Conservation (phyloP, 2,888 invertebrate genomes). For the Cabera pusaria region DNA sequence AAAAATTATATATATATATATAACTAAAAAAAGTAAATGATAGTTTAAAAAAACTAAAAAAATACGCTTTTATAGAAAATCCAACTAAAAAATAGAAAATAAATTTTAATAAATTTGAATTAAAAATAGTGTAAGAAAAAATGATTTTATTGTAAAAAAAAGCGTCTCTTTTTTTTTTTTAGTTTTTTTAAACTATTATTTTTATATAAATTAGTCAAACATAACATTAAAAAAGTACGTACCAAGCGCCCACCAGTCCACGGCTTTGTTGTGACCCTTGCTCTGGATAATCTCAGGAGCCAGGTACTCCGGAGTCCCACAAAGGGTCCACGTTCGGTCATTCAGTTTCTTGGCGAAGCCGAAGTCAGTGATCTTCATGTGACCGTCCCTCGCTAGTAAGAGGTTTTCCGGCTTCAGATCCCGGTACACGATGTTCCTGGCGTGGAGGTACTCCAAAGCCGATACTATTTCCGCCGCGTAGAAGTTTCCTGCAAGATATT, state of each 20-base stretch:
- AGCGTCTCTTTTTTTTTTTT: too few species aligned
- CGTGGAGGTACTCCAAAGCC: constrained; percentile 96
- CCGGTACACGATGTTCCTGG: constrained; percentile 92
- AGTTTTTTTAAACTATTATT: too few species aligned
- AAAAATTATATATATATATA: too few species aligned
- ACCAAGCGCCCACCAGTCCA: constrained; percentile 99
- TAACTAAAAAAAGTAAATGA: too few species aligned
- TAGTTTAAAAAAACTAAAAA: too few species aligned
- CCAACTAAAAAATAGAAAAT: too few species aligned
- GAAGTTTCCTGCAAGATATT: constrained; percentile 90
- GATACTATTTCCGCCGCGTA: constrained; percentile 97
- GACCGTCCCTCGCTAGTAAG: constrained; percentile 95
- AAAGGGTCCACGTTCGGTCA: constrained; percentile 98
- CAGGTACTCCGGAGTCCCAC: constrained; percentile 98
- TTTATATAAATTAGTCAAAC: too few species aligned
- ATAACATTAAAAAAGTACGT: constrained; percentile 39
- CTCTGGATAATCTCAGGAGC: constrained; percentile 99
- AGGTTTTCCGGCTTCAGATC: constrained; percentile 98
- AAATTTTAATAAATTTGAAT: too few species aligned
- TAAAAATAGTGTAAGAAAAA: too few species aligned
- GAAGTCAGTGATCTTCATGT: constrained; percentile 98
- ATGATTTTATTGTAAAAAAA: too few species aligned
- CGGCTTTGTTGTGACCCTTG: constrained; percentile 98
- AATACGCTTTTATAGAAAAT: too few species aligned
- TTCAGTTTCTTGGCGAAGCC: constrained; percentile 98